These are phyloP conservation scores for Dynastes maya DNA, from an alignment of 2,888 invertebrate species.

Conservation along the genomic window DNA sequence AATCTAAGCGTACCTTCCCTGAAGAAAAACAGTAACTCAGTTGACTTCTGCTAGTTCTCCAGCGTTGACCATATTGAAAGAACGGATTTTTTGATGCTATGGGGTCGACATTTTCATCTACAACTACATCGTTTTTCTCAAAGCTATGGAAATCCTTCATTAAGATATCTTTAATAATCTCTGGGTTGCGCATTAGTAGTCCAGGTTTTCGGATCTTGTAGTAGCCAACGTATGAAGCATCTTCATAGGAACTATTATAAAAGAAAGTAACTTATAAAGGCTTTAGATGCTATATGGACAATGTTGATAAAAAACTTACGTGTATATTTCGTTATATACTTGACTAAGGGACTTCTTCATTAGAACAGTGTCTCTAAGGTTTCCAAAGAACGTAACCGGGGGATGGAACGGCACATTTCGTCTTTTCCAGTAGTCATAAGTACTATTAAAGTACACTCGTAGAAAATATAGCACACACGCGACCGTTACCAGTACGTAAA, in stretches of 20 bases:
- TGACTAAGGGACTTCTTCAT: slow-evolving; percentile 59
- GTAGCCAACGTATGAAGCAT: slow-evolving; percentile 65
- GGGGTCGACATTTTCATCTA: slow-evolving; percentile 69
- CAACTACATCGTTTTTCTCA: slow-evolving; percentile 65
- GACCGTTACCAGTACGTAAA: slow-evolving; percentile 24
- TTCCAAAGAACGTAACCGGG: slow-evolving; percentile 59
- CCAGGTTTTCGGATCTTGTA: slow-evolving; percentile 63
- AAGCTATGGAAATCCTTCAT: slow-evolving; percentile 66
- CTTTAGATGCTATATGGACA: not conserved
- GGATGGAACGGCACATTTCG: slow-evolving; percentile 59
- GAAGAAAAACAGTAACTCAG: slow-evolving; percentile 72
- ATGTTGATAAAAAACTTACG: slow-evolving; percentile 57
- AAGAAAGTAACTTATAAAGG: not conserved
- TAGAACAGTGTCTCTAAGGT: slow-evolving; percentile 58
- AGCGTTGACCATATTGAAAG: slow-evolving; percentile 68
- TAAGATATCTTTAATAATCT: slow-evolving; percentile 64
- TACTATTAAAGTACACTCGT: slow-evolving; percentile 19
- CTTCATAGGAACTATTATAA: slow-evolving; percentile 51
- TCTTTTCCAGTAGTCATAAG: slow-evolving; percentile 56
- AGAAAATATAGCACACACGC: not conserved
- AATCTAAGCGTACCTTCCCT: slow-evolving; percentile 66
- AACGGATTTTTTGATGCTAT: slow-evolving; percentile 72
- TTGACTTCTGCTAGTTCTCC: slow-evolving; percentile 71
- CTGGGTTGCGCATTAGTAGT: slow-evolving; percentile 65
- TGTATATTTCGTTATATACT: slow-evolving; percentile 61